Evolutionary conservation across 2,797 vertebrate genomes (phyloP).

Genomic region (Notamacropus eugenii): DNA sequence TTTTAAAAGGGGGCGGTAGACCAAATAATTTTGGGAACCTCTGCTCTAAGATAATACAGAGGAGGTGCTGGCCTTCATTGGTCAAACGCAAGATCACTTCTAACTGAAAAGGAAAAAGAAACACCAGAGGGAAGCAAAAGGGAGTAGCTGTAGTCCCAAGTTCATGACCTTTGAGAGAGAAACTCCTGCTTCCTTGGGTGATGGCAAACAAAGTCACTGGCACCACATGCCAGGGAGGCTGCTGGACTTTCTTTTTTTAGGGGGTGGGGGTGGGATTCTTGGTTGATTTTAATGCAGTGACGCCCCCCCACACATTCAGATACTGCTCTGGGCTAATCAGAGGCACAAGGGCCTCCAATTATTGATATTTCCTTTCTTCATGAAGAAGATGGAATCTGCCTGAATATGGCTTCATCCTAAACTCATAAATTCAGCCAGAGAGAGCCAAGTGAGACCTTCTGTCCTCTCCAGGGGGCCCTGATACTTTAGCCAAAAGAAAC

Average conservation of each 20-base stretch:
- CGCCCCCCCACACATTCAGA: background rate
- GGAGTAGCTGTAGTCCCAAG: background rate
- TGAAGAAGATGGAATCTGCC: slow-evolving; percentile 41
- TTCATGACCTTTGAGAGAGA: background rate
- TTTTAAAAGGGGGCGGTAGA: too few relatives aligned
- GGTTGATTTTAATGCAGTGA: background rate
- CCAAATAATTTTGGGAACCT: too few relatives aligned
- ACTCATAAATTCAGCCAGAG: slow-evolving; percentile 42
- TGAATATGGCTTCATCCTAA: slow-evolving; percentile 55
- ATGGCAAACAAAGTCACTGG: background rate
- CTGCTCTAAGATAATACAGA: background rate
- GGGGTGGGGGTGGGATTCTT: background rate
- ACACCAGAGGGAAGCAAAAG: background rate
- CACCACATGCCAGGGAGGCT: background rate
- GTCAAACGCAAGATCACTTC: background rate
- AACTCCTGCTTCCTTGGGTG: background rate
- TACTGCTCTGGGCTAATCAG: slow-evolving; percentile 17
- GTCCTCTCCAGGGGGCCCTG: slow-evolving; percentile 18
- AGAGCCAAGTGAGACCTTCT: slow-evolving; percentile 41
- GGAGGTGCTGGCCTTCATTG: background rate
- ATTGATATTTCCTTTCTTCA: slow-evolving; percentile 59
- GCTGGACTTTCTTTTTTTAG: background rate
- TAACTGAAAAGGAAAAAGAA: background rate
- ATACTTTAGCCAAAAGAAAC: slow-evolving; percentile 51
- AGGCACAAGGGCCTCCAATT: slow-evolving; percentile 27